Percentiles rank a stretch among this genome's conserved stretches.
Conservation (phyloP, 2,113 vertebrate species). For the Ifrita kowaldi region DNA sequence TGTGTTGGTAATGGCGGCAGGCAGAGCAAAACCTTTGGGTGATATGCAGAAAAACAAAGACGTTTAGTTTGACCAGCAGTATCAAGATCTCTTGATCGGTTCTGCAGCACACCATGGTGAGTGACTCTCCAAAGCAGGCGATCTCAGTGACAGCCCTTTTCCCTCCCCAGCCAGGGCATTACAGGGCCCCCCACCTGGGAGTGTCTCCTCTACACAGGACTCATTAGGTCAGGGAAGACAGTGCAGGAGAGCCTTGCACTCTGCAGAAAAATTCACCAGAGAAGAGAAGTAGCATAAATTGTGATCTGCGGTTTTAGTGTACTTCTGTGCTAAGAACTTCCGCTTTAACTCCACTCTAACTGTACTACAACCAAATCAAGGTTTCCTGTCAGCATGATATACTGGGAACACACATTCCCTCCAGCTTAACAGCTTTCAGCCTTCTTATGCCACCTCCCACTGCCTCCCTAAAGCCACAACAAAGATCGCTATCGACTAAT, state of each 20-base stretch:
- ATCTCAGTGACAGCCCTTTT: neutral
- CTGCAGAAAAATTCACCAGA: neutral
- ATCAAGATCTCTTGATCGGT: neutral
- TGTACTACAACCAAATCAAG: neutral
- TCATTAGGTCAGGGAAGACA: neutral
- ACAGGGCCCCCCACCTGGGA: neutral
- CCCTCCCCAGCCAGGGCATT: neutral
- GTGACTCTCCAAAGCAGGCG: neutral
- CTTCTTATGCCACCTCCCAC: neutral
- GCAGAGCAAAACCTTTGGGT: neutral
- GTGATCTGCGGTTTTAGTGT: neutral
- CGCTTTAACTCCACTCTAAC: neutral
- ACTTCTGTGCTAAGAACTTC: neutral
- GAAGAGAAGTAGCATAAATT: neutral
- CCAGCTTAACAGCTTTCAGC: neutral
- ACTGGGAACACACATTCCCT: neutral
- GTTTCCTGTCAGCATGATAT: neutral
- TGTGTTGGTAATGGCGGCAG: accelerated
- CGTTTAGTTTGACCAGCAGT: accelerated
- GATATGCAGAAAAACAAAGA: accelerated
- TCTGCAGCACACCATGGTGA: accelerated
- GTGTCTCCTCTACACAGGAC: accelerated
- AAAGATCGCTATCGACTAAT: neutral
- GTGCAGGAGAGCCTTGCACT: neutral
- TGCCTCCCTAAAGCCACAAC: neutral